A percentile compares a stretch with the other conserved stretches of the same genome.
phyloP scores from a whole-genome alignment of 2,888 invertebrate genomes.

The Campaea margaritaria region DNA sequence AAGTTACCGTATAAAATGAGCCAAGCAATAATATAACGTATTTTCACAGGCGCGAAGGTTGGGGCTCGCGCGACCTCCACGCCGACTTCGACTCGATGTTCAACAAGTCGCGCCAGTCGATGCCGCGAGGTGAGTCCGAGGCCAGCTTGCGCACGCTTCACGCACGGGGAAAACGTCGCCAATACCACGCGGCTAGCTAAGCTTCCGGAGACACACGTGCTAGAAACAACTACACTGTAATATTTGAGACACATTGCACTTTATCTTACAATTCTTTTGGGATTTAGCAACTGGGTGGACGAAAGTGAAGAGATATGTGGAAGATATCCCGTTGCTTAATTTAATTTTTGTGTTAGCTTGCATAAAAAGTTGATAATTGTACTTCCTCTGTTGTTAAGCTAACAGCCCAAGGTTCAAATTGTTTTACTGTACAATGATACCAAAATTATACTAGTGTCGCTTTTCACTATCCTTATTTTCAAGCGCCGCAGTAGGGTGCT shows the following conservation, averaged over 20 bases:
- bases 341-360: too few relatives aligned
- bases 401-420: too few relatives aligned
- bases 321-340: too few relatives aligned
- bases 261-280: background rate
- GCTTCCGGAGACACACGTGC: slow-evolving; percentile 40
- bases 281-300: background rate
- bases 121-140: slow-evolving; percentile 89
- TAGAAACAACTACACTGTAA: slow-evolving; percentile 22
- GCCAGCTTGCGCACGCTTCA: slow-evolving; percentile 51
- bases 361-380: too few relatives aligned
- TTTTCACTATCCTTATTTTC: too few relatives aligned
- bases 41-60: slow-evolving; percentile 75
- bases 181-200: slow-evolving; percentile 51
- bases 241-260: slow-evolving; percentile 22
- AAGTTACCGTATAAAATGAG: background rate
- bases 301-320: too few relatives aligned
- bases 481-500: too few relatives aligned
- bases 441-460: too few relatives aligned
- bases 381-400: too few relatives aligned
- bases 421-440: too few relatives aligned
- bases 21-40: background rate
- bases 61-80: slow-evolving; percentile 88
- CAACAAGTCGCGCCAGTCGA: slow-evolving; percentile 83
- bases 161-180: slow-evolving; percentile 76
- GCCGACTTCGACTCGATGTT: slow-evolving; percentile 91